Percentiles rank a stretch among this genome's conserved stretches.
Evolutionary conservation across 2,888 invertebrate species (phyloP).

Genomic region (Netelia fuscicornis): DNA sequence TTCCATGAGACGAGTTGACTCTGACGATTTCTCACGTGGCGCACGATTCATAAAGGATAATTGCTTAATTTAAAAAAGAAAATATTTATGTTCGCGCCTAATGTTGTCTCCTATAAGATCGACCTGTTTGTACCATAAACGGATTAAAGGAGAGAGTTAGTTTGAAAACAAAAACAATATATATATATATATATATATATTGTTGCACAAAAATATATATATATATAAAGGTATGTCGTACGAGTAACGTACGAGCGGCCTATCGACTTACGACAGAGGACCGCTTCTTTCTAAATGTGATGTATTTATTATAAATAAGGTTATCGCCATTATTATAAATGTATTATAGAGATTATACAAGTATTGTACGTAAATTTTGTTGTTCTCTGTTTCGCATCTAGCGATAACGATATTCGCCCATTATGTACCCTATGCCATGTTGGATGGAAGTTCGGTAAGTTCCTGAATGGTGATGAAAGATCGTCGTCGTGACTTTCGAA

Average conservation of each 20-base stretch:
- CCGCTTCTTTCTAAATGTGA: conserved; percentile 77
- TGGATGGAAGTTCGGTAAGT: conserved; percentile 1
- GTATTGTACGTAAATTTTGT: conserved; percentile 31
- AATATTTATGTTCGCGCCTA: conserved; percentile 48
- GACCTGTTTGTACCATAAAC: conserved; percentile 67
- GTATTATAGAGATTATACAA: conserved; percentile 68
- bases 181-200: conserved; percentile 45
- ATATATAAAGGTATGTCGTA: conserved; percentile 54
- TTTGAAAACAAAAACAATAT: conserved; percentile 44
- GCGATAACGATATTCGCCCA: neutral
- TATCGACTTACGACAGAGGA: conserved; percentile 68
- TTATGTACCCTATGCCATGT: neutral
- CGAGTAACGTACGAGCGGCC: conserved; percentile 63
- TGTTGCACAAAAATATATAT: too few relatives aligned
- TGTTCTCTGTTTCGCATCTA: conserved; percentile 15
- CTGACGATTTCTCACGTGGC: conserved; percentile 11
- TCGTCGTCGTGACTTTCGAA: neutral
- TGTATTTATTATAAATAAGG: conserved; percentile 75
- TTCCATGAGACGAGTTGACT: neutral
- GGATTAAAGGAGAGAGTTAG: conserved; percentile 41
- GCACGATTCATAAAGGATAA: neutral
- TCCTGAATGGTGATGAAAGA: neutral
- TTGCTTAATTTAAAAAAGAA: conserved; percentile 6
- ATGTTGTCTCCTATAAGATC: conserved; percentile 50
- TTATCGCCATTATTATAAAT: conserved; percentile 70